Evolutionary conservation across 2,888 invertebrate genomes (phyloP).

Genomic region (Microdon myrmicae): DNA sequence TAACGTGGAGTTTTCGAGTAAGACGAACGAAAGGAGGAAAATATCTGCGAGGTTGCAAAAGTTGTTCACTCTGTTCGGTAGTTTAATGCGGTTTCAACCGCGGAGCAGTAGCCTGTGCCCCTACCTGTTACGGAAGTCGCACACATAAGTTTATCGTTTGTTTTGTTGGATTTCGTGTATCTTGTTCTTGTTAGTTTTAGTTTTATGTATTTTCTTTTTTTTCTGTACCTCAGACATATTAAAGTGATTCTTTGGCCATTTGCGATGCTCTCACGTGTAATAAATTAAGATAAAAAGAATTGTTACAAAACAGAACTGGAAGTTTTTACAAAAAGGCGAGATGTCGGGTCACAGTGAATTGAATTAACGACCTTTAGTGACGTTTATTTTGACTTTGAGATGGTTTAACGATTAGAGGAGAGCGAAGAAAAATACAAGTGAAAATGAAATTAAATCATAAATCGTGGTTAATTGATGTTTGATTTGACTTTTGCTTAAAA

Average conservation of each 20-base stretch:
- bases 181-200: constrained; percentile 14
- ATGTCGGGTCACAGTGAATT: too few relatives aligned
- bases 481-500: too few relatives aligned
- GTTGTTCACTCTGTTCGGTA: constrained; percentile 56
- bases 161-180: constrained; percentile 6
- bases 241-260: too few relatives aligned
- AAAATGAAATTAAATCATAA: constrained; percentile 27
- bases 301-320: too few relatives aligned
- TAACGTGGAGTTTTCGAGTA: constrained; percentile 14
- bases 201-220: constrained; percentile 6
- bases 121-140: constrained; percentile 15
- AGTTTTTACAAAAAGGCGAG: too few relatives aligned
- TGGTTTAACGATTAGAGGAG: too few relatives aligned
- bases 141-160: constrained; percentile 5
- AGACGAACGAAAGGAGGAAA: too few relatives aligned
- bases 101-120: constrained; percentile 30
- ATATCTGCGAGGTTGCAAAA: constrained; percentile 38
- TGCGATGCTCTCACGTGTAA: constrained; percentile 28
- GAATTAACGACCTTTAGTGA: too few relatives aligned
- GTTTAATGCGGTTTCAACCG: constrained; percentile 52
- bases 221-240: constrained; percentile 6
- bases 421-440: constrained; percentile 15
- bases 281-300: constrained; percentile 20
- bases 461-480: too few relatives aligned
- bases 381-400: too few relatives aligned